These are phyloP conservation scores for Lepidocyrtoides sp. DNA, from an alignment of 2,888 invertebrate species.

Conservation along the genomic window DNA sequence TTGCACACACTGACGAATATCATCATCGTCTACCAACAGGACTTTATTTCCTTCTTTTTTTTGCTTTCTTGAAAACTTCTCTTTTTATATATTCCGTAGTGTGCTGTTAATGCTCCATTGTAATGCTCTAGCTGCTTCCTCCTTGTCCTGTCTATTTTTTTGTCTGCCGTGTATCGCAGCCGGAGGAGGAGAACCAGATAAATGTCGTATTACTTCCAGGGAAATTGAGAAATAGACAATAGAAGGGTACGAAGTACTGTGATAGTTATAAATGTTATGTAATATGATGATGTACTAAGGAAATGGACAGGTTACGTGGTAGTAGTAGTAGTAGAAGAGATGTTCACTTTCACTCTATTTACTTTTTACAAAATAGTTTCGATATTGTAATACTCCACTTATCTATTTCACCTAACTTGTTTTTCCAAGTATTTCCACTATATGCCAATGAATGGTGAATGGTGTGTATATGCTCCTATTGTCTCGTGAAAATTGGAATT, in stretches of 20 bases:
- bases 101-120: conserved; percentile 55
- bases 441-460: not conserved
- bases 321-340: not conserved
- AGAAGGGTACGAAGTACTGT: no score
- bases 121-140: conserved; percentile 15
- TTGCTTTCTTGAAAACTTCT: conserved; percentile 18
- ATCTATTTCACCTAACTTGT: not conserved
- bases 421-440: not conserved
- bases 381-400: no score
- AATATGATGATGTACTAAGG: conserved; percentile 1
- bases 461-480: conserved; percentile 3
- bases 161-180: conserved; percentile 1
- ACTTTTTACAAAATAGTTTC: conserved; percentile 39
- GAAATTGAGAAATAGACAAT: conserved; percentile 53
- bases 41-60: conserved; percentile 29
- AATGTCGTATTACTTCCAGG: conserved; percentile 70
- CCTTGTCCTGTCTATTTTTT: not conserved
- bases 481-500: conserved; percentile 46
- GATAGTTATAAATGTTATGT: not conserved
- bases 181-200: conserved; percentile 60
- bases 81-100: conserved; percentile 32
- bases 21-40: conserved; percentile 17
- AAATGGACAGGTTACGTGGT: conserved; percentile 49
- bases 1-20: conserved; percentile 17
- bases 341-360: conserved; percentile 57